Base-by-base conservation (phyloP, 1,140 invertebrate genomes). In the Drosophila serrata region DNA sequence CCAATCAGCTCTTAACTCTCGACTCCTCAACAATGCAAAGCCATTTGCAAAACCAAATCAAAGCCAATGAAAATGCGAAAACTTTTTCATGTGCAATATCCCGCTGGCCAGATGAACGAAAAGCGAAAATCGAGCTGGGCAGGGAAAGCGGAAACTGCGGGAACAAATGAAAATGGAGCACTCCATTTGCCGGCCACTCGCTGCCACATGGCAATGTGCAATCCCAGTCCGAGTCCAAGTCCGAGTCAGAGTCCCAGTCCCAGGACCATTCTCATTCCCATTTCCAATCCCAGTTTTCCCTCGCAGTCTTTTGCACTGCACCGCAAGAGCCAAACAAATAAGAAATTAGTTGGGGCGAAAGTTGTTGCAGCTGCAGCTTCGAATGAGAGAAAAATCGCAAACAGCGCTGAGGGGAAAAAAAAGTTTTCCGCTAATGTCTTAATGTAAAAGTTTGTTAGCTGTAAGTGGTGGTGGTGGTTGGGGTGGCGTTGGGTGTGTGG, bases 371-470 rank as follows among this genome's bases (percentile, higher is more conserved):
- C 80, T 88, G 84, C 82, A 87, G 49, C 61, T 46, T 1, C 46
- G 68, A 60, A 70, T 75, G 75, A 72, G 58, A 79, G 65, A 76
- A 82, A 88, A 80, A 48, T 76, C 72, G 72, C 76, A 88, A 88
- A 74, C 63, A 67, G 76, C 29, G 60, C 60, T 49, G 63, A 24
- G 45, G 43, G 12, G 58, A 49, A 70, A 77, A 67, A 81, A 81
- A 90, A 90, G 69, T 80, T 90, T 90, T 79, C 59, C 85, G 85
- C 85, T 90, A 90, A 90, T 90, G 85, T 90, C 85, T 90, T 90
- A 90, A 90, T 90, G 85, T 84, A 90, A 90, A 90, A 90, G 85
- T 90, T 90, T 90, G 86, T 90, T 81, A 79, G 81, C 81, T 46
- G 43, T 69, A 74, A 73, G 75, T 70, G 75, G 62, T 60, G 35